Evolutionary conservation across 2,113 vertebrate species (phyloP).

Genomic region (Urocynchramus pylzowi): DNA sequence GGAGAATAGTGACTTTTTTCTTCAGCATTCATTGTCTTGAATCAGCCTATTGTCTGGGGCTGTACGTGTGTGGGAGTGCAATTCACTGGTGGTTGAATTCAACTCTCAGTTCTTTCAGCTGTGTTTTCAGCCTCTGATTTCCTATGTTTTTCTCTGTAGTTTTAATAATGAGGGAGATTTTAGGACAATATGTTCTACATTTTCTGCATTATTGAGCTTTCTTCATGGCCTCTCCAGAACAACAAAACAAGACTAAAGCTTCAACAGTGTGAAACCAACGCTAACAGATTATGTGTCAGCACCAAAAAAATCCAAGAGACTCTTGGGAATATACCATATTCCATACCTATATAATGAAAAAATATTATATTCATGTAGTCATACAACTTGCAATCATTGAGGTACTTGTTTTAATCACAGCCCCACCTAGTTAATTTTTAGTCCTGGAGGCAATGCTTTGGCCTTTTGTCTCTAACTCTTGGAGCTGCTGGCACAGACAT

Average conservation of each 20-base stretch:
- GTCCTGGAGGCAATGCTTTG: not conserved
- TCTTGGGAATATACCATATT: not conserved
- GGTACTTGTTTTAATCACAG: not conserved
- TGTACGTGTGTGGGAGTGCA: conserved; percentile 68
- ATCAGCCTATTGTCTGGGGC: conserved; percentile 80
- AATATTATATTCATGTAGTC: not conserved
- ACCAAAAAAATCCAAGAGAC: not conserved
- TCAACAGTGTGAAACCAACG: not conserved
- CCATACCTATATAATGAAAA: not conserved
- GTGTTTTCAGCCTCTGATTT: conserved; percentile 72
- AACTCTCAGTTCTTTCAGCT: conserved; percentile 75
- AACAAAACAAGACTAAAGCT: not conserved
- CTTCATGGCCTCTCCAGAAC: not conserved
- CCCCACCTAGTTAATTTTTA: not conserved
- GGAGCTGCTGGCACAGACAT: not conserved
- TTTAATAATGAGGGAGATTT: conserved; percentile 38
- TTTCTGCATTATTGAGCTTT: conserved; percentile 16
- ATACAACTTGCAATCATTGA: not conserved
- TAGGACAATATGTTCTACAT: conserved; percentile 13
- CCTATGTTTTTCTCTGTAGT: conserved; percentile 70
- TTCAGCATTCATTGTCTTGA: conserved; percentile 79
- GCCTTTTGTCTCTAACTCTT: not conserved
- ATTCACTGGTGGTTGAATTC: conserved; percentile 66
- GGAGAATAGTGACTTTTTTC: conserved; percentile 76
- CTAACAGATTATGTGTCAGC: not conserved